Evolutionary conservation across 2,888 invertebrate genomes (phyloP), one percentile per base, ranked within the genome.

Genomic region (Ormyrus pomaceus): DNA sequence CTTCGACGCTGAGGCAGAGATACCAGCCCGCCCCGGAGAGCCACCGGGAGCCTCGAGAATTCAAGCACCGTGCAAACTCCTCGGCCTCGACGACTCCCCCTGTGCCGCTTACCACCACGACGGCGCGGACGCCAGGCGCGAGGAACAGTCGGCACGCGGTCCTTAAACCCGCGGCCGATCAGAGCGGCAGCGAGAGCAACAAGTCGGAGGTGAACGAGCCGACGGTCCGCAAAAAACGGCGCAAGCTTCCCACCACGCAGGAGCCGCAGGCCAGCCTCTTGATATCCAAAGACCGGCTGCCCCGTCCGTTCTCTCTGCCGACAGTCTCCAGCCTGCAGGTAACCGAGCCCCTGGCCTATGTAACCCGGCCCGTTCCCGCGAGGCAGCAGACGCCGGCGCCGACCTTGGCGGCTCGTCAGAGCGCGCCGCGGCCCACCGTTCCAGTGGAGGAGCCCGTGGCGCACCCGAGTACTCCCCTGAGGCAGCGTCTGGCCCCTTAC

Each of bases 301-400:
- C 86, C 0, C 82, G 83, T 6, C 82, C 82, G 5, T 82, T 82
- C 71, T 76, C 80, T 0, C 19, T 80, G 9, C 19, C 77, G 3
- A 6, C 51, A 0, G 53, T 69, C 0, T 6, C 48, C 6, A 55
- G 11, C 66, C 55, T 73, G 6, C 34, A 64, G 55, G 50, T 13
- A 19, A 45, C 58, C 7, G 19, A 50, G 13, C n/a, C 45, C 1
- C 11, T 48, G 13, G 11, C 45, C 9, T 51, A 48, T 13, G 11
- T 56, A 7, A 13, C 34, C 0, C 55, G 51, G 5, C 1, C 9
- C 7, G 10, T 56, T 6, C 34, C 73, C 0, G 3, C 8, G 10
- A 56, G 13, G 10, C 61, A 50, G 19, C 61, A 48, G 11, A 50
- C 46, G 1, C 46, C 7, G 6, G 6, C 34, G 9, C 48, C 55